phyloP scores from a whole-genome alignment of 1,140 invertebrate species.

The Bombus terrestris region DNA sequence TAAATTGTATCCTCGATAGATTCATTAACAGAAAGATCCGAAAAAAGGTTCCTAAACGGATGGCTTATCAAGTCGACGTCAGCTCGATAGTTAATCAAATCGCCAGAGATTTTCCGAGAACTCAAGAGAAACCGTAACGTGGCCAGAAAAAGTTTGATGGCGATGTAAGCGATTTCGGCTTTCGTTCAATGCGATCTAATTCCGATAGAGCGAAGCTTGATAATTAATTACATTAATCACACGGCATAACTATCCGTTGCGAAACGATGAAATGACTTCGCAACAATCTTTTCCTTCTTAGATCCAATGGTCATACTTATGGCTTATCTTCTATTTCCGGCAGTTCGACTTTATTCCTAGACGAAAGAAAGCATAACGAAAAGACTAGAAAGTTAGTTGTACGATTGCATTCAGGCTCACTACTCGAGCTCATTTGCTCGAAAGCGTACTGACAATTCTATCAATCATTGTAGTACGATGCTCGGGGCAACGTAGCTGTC shows the following conservation, averaged over 20 bases:
- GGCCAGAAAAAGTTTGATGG: conserved; percentile 12
- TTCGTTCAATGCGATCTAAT: conserved; percentile 19
- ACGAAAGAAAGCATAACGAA: too few species aligned
- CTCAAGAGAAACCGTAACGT: not conserved
- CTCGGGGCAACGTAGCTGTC: conserved; percentile 20
- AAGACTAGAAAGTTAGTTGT: not conserved
- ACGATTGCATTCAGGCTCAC: not conserved
- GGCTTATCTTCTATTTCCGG: not conserved
- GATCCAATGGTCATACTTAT: too few species aligned
- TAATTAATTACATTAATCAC: conserved; percentile 1
- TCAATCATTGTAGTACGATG: conserved; percentile 18
- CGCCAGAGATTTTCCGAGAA: not conserved
- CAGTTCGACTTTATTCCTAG: too few species aligned
- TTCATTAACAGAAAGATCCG: conserved; percentile 24
- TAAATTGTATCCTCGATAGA: not conserved
- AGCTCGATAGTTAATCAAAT: conserved; percentile 12
- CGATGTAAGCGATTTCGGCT: conserved; percentile 7
- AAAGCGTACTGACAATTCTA: conserved; percentile 41
- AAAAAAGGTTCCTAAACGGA: conserved; percentile 12
- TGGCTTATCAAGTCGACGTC: conserved; percentile 35
- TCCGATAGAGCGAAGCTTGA: not conserved
- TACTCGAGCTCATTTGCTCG: conserved; percentile 13
- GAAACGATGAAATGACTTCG: not conserved
- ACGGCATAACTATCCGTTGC: not conserved
- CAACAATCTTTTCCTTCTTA: not conserved